Evolutionary conservation across 2,888 invertebrate species (phyloP).

Genomic region (Rhorus exstirpatorius): DNA sequence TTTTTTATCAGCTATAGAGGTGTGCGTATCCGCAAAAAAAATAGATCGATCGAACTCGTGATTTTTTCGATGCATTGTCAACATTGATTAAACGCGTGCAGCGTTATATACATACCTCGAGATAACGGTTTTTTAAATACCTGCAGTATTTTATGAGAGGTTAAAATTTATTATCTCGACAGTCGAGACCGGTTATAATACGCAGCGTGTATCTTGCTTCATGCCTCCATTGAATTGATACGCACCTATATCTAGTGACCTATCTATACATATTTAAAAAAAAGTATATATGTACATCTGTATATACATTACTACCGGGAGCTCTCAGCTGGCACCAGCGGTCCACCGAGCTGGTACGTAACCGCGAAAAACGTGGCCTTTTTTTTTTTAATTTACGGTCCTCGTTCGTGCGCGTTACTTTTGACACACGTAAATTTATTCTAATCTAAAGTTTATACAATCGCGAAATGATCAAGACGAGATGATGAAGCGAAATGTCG

Average conservation of each 20-base stretch:
- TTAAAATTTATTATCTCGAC: conserved; percentile 38
- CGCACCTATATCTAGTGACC: not conserved
- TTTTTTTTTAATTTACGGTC: not conserved
- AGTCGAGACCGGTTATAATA: conserved; percentile 45
- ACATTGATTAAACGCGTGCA: too few species aligned
- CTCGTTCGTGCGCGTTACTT: not conserved
- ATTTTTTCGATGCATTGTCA: too few species aligned
- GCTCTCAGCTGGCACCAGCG: not conserved
- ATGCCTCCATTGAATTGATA: too few species aligned
- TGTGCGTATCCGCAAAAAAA: too few species aligned
- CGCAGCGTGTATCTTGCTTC: too few species aligned
- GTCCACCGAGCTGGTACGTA: not conserved
- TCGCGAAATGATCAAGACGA: conserved; percentile 70
- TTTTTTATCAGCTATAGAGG: too few species aligned
- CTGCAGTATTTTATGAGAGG: conserved; percentile 27
- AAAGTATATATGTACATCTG: not conserved
- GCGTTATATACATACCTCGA: too few species aligned
- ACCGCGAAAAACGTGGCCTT: conserved; percentile 21
- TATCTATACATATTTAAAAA: not conserved
- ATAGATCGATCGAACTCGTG: too few species aligned
- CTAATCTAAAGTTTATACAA: not conserved
- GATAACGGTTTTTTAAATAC: not conserved
- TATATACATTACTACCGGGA: not conserved
- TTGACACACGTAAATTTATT: not conserved
- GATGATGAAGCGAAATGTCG: conserved; percentile 84